Evolutionary conservation across 2,797 vertebrate species (phyloP).

Genomic region (Clarias laeviceps): DNA sequence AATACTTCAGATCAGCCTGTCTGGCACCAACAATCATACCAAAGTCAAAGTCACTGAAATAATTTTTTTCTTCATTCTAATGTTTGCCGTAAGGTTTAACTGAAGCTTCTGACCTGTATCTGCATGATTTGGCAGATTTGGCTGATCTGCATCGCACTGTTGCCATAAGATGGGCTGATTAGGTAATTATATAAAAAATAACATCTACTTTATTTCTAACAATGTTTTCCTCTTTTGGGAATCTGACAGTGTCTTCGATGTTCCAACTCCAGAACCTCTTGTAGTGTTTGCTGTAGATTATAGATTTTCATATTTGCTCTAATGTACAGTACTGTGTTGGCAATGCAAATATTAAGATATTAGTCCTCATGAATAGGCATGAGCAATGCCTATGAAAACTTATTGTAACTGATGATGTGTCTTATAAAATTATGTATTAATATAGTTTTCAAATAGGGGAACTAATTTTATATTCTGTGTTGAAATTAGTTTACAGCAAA

Average conservation of each 20-base stretch:
- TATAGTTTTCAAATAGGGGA: no score
- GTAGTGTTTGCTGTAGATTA: neutral
- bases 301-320: neutral
- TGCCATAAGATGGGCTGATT: neutral
- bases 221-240: neutral
- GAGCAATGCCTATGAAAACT: no score
- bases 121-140: neutral
- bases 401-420: neutral
- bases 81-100: neutral
- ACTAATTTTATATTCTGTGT: no score
- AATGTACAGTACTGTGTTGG: neutral
- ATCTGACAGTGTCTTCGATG: neutral
- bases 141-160: no score
- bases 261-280: neutral
- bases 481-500: no score
- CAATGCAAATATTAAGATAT: neutral
- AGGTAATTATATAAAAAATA: neutral
- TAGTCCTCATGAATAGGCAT: neutral
- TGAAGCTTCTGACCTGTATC: neutral
- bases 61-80: neutral
- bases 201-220: neutral
- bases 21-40: neutral
- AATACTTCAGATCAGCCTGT: neutral
- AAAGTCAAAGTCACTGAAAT: neutral
- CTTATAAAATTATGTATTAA: no score